These are phyloP conservation scores for Cecidostiba fungosa DNA, from an alignment of 2,888 invertebrate species.

Conservation along the genomic window DNA sequence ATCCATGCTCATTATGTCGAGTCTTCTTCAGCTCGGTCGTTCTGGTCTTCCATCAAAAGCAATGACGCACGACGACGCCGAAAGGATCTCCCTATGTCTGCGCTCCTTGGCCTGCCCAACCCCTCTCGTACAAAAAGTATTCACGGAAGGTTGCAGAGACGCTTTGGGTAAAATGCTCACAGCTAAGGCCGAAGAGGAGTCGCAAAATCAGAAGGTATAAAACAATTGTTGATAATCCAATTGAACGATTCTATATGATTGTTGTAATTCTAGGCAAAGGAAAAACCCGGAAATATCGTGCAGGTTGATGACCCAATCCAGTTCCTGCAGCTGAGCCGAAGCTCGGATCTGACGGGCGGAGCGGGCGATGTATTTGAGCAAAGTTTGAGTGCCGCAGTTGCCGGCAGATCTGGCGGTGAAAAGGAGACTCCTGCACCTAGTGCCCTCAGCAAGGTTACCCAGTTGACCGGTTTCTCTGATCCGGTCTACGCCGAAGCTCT, in stretches of 20 bases:
- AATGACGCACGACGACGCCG: conserved; percentile 97
- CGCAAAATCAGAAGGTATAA: conserved; percentile 81
- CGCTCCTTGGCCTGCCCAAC: conserved; percentile 87
- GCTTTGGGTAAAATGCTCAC: conserved; percentile 92
- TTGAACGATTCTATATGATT: neutral
- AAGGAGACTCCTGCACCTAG: conserved; percentile 83
- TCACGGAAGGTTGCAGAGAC: conserved; percentile 87
- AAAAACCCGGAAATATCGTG: conserved; percentile 86
- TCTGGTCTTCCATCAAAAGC: conserved; percentile 85
- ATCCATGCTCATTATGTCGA: conserved; percentile 93
- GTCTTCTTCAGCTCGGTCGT: conserved; percentile 90
- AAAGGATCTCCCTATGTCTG: conserved; percentile 92
- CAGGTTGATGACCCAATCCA: conserved; percentile 93
- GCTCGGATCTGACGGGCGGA: conserved; percentile 83
- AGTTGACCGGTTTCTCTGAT: conserved; percentile 99
- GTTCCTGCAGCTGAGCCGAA: conserved; percentile 89
- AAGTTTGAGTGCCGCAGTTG: conserved; percentile 93
- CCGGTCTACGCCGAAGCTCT: conserved; percentile 99
- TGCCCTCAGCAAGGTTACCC: conserved; percentile 91
- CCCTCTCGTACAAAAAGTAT: conserved; percentile 86
- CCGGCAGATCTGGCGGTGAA: conserved; percentile 82
- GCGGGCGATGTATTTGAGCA: conserved; percentile 95
- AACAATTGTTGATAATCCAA: neutral
- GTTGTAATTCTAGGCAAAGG: conserved; percentile 83
- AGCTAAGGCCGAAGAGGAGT: conserved; percentile 89